Conservation (phyloP, 2,113 vertebrate genomes). For the Cinclus mexicanus region DNA sequence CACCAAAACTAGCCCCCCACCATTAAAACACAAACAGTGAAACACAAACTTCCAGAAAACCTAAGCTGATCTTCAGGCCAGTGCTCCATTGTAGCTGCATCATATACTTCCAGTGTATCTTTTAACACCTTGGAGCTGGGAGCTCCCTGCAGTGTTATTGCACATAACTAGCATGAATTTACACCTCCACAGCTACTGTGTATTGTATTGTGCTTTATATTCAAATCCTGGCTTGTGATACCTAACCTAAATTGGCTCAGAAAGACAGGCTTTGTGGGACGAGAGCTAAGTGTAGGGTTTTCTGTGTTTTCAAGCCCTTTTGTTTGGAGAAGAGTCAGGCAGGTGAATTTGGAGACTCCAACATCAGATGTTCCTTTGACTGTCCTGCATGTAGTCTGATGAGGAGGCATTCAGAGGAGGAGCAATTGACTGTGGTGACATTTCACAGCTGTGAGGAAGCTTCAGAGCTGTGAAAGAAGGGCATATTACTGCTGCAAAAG, state of each 20-base stretch:
- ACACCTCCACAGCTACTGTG: too few species aligned
- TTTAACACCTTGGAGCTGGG: neutral
- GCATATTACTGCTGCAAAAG: neutral
- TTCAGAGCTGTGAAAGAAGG: neutral
- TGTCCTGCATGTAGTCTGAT: rapidly evolving
- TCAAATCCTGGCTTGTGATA: neutral
- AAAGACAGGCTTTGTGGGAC: neutral
- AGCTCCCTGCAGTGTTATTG: neutral
- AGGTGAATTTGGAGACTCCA: neutral
- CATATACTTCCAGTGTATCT: neutral
- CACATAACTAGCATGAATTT: neutral
- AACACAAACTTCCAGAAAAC: neutral
- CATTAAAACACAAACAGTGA: neutral
- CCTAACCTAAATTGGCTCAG: neutral
- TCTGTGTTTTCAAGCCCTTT: neutral
- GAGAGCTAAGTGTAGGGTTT: neutral
- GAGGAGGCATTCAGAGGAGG: neutral
- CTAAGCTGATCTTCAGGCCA: neutral
- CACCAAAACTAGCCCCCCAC: neutral
- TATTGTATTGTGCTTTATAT: rapidly evolving
- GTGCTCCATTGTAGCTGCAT: neutral
- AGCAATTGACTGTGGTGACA: rapidly evolving
- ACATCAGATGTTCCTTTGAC: neutral
- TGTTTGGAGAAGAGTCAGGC: neutral
- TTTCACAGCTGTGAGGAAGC: neutral